Conservation (phyloP, 2,113 vertebrate species). For the Psephotus haematonotus region DNA sequence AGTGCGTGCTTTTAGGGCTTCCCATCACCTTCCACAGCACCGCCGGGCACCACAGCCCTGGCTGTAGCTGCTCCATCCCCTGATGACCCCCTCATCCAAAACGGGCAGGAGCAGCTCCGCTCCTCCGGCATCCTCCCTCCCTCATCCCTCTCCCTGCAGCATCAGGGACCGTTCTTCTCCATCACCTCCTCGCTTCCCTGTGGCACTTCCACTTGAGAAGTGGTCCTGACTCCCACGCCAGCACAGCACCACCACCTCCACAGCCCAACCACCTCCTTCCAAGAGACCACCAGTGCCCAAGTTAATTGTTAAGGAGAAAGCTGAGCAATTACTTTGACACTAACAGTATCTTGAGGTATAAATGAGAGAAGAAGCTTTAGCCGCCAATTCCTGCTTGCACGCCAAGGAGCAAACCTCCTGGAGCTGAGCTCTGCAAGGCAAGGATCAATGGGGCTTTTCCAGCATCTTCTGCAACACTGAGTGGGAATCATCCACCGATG, state of each 20-base stretch:
- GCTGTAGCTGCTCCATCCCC: not conserved
- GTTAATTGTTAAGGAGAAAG: not conserved
- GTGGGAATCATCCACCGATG: not conserved
- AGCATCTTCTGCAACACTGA: not conserved
- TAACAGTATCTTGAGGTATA: constrained; percentile 43
- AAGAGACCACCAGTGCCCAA: constrained; percentile 1
- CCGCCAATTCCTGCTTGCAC: not conserved
- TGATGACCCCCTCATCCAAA: not conserved
- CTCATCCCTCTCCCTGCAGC: not conserved
- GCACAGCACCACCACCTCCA: not conserved
- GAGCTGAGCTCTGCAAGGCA: not conserved
- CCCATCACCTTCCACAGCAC: not conserved
- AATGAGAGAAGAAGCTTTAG: not conserved
- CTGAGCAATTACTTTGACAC: not conserved
- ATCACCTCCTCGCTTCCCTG: fast-evolving
- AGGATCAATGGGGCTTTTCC: not conserved
- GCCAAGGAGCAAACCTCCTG: not conserved
- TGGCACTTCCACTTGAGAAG: fast-evolving
- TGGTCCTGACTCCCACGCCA: not conserved
- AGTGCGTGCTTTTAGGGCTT: fast-evolving
- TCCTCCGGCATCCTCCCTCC: not conserved
- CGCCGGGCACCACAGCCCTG: not conserved
- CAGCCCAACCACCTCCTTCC: not conserved
- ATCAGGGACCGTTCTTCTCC: fast-evolving
- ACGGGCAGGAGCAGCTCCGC: not conserved